Evolutionary conservation across 2,797 vertebrate genomes (phyloP).

Genomic region (Otus scops): DNA sequence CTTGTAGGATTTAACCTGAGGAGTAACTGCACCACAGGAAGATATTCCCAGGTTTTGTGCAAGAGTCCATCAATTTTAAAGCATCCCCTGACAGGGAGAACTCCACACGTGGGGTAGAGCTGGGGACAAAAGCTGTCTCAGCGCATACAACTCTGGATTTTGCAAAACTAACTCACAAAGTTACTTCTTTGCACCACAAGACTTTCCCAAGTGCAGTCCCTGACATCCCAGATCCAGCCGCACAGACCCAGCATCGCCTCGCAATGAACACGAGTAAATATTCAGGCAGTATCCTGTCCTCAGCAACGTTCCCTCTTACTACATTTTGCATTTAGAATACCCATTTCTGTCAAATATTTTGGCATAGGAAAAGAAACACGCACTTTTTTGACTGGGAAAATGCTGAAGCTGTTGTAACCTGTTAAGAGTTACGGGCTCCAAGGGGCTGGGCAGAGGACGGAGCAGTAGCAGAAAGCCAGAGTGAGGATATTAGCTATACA

Average conservation of each 20-base stretch:
- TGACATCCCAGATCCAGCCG: accelerated
- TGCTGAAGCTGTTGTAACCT: background rate
- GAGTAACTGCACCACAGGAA: background rate
- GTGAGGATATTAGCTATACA: background rate
- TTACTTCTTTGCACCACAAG: background rate
- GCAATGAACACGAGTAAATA: background rate
- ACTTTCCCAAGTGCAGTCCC: background rate
- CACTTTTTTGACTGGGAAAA: background rate
- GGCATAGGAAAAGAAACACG: background rate
- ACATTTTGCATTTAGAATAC: background rate
- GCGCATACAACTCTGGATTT: background rate
- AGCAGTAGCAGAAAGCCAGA: background rate
- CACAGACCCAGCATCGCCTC: background rate
- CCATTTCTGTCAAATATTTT: background rate
- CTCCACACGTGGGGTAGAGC: background rate
- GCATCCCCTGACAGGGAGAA: background rate
- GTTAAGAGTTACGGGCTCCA: background rate
- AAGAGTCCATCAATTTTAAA: background rate
- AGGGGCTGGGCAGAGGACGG: background rate
- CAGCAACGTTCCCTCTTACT: background rate
- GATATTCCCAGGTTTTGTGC: background rate
- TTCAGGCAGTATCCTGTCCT: background rate
- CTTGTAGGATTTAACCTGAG: background rate
- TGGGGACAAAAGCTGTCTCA: background rate
- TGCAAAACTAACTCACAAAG: background rate